Evolutionary conservation across 1,140 invertebrate genomes (phyloP).

Genomic region (Grapholita molesta): DNA sequence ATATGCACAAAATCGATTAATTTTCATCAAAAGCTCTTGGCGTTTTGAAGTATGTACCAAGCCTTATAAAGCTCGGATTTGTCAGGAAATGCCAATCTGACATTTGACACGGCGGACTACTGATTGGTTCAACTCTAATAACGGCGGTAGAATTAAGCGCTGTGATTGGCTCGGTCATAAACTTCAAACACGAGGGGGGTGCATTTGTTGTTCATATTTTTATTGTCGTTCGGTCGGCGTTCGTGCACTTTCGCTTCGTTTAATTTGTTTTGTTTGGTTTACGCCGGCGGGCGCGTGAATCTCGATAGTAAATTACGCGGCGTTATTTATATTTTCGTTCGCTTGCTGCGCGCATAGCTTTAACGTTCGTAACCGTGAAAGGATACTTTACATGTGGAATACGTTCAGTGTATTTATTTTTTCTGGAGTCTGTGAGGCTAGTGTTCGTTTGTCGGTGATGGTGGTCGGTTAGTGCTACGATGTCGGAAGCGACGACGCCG

Average conservation of each 20-base stretch:
- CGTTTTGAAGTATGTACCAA: not conserved
- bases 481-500: constrained; percentile 52
- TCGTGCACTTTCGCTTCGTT: constrained; percentile 9
- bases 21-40: not conserved
- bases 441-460: constrained; percentile 12
- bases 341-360: not conserved
- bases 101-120: constrained; percentile 4
- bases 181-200: not conserved
- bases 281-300: constrained; percentile 12
- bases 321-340: constrained; percentile 16
- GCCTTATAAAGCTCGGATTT: constrained; percentile 5
- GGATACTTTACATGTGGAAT: constrained; percentile 15
- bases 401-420: constrained; percentile 14
- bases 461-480: constrained; percentile 20
- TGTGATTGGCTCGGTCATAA: not conserved
- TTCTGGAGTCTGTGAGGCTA: constrained; percentile 3
- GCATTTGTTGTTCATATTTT: constrained; percentile 12
- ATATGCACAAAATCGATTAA: not conserved
- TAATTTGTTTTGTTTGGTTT: constrained; percentile 18
- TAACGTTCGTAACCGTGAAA: constrained; percentile 8
- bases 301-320: constrained; percentile 18
- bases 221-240: constrained; percentile 7
- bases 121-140: constrained; percentile 5
- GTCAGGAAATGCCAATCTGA: constrained; percentile 11
- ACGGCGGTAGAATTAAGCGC: constrained; percentile 2